These are phyloP conservation scores for Protonemura montana DNA, from an alignment of 2,888 invertebrate genomes.

Conservation along the genomic window DNA sequence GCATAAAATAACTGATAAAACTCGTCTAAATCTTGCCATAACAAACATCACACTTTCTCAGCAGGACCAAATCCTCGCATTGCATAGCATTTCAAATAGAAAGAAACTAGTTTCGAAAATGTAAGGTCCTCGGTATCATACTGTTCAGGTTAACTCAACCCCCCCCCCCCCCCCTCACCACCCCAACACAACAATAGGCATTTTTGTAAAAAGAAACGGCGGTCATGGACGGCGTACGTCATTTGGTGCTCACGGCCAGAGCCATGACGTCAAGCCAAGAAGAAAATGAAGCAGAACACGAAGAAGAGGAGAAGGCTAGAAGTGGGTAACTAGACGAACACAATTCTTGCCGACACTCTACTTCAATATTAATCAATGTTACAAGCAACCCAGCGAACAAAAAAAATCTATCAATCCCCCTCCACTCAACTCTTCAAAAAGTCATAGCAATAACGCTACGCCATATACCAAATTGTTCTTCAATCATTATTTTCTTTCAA, in stretches of 20 bases:
- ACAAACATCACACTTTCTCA: not conserved
- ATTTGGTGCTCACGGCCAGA: not conserved
- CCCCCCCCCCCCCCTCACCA: too few relatives aligned
- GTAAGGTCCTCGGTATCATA: too few relatives aligned
- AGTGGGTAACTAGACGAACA: not conserved
- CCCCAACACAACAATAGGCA: too few relatives aligned
- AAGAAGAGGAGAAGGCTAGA: not conserved
- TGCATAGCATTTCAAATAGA: not conserved
- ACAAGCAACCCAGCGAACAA: not conserved
- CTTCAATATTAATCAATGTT: not conserved
- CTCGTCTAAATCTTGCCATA: not conserved
- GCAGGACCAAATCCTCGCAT: not conserved
- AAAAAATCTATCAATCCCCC: not conserved
- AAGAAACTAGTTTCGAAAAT: not conserved
- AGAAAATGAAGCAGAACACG: not conserved
- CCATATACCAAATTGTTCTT: not conserved
- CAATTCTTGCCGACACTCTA: not conserved
- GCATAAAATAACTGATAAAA: not conserved
- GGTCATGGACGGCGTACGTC: too few relatives aligned
- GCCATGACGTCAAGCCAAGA: not conserved
- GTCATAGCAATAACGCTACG: not conserved
- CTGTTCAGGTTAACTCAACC: too few relatives aligned
- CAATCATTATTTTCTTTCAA: slow-evolving; percentile 21
- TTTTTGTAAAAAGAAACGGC: too few relatives aligned
- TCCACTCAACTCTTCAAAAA: not conserved